phyloP scores from a whole-genome alignment of 2,797 vertebrate genomes.

The Pogonophryne albipinna region DNA sequence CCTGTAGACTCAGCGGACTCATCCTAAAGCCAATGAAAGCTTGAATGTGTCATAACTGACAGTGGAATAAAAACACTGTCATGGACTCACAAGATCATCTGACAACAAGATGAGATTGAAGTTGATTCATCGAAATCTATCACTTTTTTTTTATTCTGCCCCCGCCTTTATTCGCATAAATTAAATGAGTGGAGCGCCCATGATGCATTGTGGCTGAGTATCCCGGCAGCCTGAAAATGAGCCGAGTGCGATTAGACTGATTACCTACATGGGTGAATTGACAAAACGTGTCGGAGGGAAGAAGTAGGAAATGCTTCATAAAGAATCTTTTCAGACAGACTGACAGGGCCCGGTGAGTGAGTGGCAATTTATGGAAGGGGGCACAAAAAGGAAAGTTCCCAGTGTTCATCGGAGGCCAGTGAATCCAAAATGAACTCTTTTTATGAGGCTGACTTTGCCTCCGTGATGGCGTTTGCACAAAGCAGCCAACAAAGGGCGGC shows the following conservation, averaged over 20 bases:
- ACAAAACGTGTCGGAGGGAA: slow-evolving; percentile 70
- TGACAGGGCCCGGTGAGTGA: slow-evolving; percentile 80
- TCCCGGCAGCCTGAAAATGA: slow-evolving; percentile 57
- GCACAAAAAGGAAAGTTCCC: slow-evolving; percentile 83
- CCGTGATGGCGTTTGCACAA: slow-evolving; percentile 76
- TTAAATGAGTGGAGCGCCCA: slow-evolving; percentile 28
- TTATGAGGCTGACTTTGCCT: slow-evolving; percentile 85
- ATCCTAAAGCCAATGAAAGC: slow-evolving; percentile 77
- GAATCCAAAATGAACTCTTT: slow-evolving; percentile 88
- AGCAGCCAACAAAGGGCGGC: slow-evolving; percentile 78
- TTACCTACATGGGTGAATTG: slow-evolving; percentile 77
- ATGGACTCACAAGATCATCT: slow-evolving; percentile 57
- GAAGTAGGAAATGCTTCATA: slow-evolving; percentile 76
- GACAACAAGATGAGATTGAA: slow-evolving; percentile 54
- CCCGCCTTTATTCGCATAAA: slow-evolving; percentile 8
- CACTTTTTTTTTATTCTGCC: slow-evolving; percentile 3
- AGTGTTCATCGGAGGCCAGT: slow-evolving; percentile 83
- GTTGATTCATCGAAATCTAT: slow-evolving; percentile 54
- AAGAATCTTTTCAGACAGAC: slow-evolving; percentile 79
- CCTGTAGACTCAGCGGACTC: slow-evolving; percentile 78
- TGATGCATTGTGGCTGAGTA: slow-evolving; percentile 17
- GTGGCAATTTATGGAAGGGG: slow-evolving; percentile 81
- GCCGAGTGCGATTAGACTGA: slow-evolving; percentile 56
- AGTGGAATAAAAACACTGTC: slow-evolving; percentile 77
- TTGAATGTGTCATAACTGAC: slow-evolving; percentile 81